Evolutionary conservation across 2,797 vertebrate genomes (phyloP), one percentile per base, ranked within the genome.

Genomic region (Clarias laeviceps): DNA sequence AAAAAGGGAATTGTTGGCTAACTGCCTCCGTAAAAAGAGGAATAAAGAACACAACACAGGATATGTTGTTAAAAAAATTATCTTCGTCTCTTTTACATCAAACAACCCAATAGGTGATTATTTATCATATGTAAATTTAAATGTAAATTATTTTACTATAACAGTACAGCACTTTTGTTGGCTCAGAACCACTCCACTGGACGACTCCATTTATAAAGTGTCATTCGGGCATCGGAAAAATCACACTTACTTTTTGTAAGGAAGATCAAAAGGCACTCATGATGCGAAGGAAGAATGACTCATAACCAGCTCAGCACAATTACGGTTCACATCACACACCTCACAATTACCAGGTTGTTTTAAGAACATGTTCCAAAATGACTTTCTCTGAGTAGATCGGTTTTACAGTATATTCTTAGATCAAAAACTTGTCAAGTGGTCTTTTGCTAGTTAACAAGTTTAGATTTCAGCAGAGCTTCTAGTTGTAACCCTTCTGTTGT

Each of bases 211-310:
- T 37, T 11, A 62, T 8, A 61, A 32, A 56, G 18, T 2, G 6
- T 11, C 29, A 17, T 50, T 45, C 17, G 74, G 22, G 27, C 22
- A 22, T 59, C 34, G 69, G 72, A 86, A 82, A 82, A 76, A 81
- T 81, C 70, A 82, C 80, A 57, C 83, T 70, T 85, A 29, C 27
- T 0, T 11, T 54, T 29, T 82, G 27, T 56, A 69, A n/a, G 61
- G 5, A 57, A 59, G 69, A 76, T 82, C 15, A 74, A 73, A 85
- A 56, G 1, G 34, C 32, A 11, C 27, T 65, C 18, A 34, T 77
- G 62, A 18, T 45, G 62, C 40, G 62, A 4, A 56, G 72, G 84
- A 80, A 82, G 18, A 5, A 34, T 86, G 82, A 86, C 27, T 88
- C 82, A 88, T 45, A 80, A 62, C 57, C n/a, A 74, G 50, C 74